phyloP scores from a whole-genome alignment of 2,113 vertebrate genomes.

The Perca schrenkii region DNA sequence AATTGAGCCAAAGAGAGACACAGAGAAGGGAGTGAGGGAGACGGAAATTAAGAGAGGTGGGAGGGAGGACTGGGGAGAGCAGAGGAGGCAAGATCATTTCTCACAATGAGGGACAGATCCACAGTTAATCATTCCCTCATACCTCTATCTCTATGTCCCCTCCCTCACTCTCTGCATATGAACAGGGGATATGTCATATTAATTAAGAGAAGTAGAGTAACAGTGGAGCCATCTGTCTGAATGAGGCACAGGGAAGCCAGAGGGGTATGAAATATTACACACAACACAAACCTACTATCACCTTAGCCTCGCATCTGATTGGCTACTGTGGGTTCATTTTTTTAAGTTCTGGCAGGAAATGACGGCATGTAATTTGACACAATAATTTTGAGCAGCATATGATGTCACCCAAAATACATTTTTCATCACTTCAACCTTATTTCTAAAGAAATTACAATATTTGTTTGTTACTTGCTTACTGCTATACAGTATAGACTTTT shows the following conservation, averaged over 20 bases:
- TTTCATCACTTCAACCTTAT: slow-evolving; percentile 38
- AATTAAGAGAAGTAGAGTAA: slow-evolving; percentile 82
- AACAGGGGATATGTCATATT: slow-evolving; percentile 83
- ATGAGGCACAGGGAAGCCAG: slow-evolving; percentile 55
- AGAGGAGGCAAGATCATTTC: slow-evolving; percentile 69
- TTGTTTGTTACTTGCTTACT: not conserved
- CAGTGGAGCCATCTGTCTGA: slow-evolving; percentile 77
- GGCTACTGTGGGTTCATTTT: slow-evolving; percentile 65
- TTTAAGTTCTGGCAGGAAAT: slow-evolving; percentile 59
- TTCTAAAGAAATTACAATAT: not conserved
- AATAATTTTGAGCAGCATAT: slow-evolving; percentile 30
- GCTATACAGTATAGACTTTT: not conserved
- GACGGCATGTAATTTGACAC: slow-evolving; percentile 49
- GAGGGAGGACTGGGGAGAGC: slow-evolving; percentile 48
- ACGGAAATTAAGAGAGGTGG: slow-evolving; percentile 64
- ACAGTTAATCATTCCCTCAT: slow-evolving; percentile 94
- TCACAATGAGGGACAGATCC: slow-evolving; percentile 70
- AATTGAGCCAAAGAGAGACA: slow-evolving; percentile 50
- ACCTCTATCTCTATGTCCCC: slow-evolving; percentile 77
- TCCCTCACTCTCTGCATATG: slow-evolving; percentile 87
- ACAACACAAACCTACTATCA: slow-evolving; percentile 73
- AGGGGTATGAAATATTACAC: slow-evolving; percentile 67
- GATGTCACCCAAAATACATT: slow-evolving; percentile 40
- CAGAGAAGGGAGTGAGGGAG: slow-evolving; percentile 44
- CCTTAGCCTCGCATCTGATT: slow-evolving; percentile 70